A percentile compares a stretch with the other conserved stretches of the same genome.
Evolutionary conservation across 2,797 vertebrate genomes (phyloP).

Genomic region (Phoxinus dragarum): DNA sequence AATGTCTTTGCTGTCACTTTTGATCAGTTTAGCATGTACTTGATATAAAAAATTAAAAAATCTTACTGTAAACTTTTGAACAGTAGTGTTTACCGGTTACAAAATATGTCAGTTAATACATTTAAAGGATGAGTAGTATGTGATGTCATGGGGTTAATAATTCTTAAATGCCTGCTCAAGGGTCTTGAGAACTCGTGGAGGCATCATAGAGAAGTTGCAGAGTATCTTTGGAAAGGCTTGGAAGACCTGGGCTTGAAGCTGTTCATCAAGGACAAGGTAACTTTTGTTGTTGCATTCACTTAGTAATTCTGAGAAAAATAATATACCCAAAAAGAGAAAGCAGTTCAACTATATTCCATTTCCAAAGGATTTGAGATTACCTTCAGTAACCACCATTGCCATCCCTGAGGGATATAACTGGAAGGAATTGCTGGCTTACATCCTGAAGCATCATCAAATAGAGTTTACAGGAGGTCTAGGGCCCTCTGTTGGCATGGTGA

Average conservation of each 20-base stretch:
- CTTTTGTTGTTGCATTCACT: slow-evolving; percentile 8
- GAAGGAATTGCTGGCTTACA: slow-evolving; percentile 84
- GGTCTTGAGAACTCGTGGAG: slow-evolving; percentile 91
- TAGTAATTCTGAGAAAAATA: neutral
- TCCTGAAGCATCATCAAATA: slow-evolving; percentile 85
- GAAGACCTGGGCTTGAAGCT: slow-evolving; percentile 87
- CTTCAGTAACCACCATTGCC: slow-evolving; percentile 88
- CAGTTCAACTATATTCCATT: neutral
- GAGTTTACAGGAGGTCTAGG: slow-evolving; percentile 93
- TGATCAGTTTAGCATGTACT: no score
- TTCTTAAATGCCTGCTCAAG: slow-evolving; percentile 71
- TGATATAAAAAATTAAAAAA: neutral
- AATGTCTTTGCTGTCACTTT: neutral
- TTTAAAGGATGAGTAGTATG: neutral
- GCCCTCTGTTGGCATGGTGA: slow-evolving; percentile 88
- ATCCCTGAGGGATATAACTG: slow-evolving; percentile 88
- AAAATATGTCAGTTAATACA: neutral
- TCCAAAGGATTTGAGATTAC: slow-evolving; percentile 85
- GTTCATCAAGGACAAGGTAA: slow-evolving; percentile 89
- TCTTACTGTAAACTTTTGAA: neutral
- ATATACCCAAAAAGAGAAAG: neutral
- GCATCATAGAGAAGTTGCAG: slow-evolving; percentile 80
- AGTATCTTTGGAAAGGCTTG: slow-evolving; percentile 83
- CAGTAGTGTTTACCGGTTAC: neutral
- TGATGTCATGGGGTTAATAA: neutral